phyloP scores from a whole-genome alignment of 1,140 invertebrate genomes.

The Melanaphis sacchari region DNA sequence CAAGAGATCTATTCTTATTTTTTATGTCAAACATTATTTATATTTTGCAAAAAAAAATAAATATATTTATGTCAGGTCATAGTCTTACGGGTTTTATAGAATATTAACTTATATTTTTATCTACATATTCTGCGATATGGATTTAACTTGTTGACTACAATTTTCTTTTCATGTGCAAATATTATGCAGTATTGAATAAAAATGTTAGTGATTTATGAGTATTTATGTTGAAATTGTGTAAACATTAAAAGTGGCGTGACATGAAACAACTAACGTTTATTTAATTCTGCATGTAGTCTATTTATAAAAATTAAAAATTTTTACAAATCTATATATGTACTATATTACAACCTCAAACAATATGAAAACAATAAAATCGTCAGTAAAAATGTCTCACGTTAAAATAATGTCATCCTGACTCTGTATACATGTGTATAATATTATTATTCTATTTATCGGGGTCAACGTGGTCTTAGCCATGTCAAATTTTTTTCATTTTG shows the following conservation, averaged over 20 bases:
- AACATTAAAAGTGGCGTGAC: not conserved
- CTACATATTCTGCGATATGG: too few relatives aligned
- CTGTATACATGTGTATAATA: not conserved
- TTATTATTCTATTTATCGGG: not conserved
- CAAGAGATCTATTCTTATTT: too few relatives aligned
- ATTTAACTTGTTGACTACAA: too few relatives aligned
- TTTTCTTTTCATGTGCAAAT: too few relatives aligned
- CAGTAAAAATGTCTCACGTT: not conserved
- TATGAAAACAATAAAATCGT: not conserved
- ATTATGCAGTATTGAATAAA: not conserved
- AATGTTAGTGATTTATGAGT: not conserved
- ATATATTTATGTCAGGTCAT: too few relatives aligned
- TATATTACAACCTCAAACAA: not conserved
- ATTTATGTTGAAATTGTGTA: not conserved
- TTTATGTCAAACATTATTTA: too few relatives aligned
- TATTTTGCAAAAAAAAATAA: too few relatives aligned
- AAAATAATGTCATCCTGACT: not conserved
- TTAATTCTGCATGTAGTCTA: not conserved
- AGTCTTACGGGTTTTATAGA: too few relatives aligned
- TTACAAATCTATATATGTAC: not conserved
- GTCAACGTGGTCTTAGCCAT: not conserved
- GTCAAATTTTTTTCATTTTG: not conserved
- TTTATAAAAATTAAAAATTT: not conserved
- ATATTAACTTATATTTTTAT: too few relatives aligned
- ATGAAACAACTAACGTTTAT: not conserved